phyloP scores from a whole-genome alignment of 2,113 vertebrate species.

The Agapornis roseicollis region DNA sequence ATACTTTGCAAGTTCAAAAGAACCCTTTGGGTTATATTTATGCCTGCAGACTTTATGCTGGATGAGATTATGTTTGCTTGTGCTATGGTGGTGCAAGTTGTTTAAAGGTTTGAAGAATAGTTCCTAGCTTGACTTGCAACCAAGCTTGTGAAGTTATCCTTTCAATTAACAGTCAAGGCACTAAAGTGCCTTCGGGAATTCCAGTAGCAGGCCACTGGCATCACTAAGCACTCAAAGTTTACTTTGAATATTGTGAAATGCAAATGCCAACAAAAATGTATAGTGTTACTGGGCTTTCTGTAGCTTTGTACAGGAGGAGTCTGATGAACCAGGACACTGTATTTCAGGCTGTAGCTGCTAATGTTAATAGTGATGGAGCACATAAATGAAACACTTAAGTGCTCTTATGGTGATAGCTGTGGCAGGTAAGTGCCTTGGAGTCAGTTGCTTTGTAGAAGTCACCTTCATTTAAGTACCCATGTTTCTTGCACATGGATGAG shows the following conservation, averaged over 20 bases:
- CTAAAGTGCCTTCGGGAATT: neutral
- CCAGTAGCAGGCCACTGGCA: neutral
- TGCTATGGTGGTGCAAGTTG: neutral
- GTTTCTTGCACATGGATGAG: neutral
- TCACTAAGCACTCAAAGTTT: neutral
- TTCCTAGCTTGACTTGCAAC: neutral
- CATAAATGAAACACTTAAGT: neutral
- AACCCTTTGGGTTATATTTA: neutral
- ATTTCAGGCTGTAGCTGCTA: neutral
- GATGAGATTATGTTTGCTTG: neutral
- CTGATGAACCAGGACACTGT: neutral
- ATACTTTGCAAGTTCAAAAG: neutral
- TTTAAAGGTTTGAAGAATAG: neutral
- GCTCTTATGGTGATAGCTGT: neutral
- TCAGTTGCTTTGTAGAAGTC: neutral
- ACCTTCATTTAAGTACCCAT: neutral
- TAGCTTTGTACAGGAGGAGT: neutral
- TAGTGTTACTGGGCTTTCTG: neutral
- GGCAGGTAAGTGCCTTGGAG: neutral
- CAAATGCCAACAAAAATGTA: neutral
- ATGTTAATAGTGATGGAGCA: neutral
- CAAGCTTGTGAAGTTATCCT: neutral
- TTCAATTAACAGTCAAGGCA: neutral
- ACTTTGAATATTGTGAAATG: neutral
- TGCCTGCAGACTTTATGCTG: neutral